Evolutionary conservation across 2,888 invertebrate species (phyloP).

Genomic region (Penaeus monodon): DNA sequence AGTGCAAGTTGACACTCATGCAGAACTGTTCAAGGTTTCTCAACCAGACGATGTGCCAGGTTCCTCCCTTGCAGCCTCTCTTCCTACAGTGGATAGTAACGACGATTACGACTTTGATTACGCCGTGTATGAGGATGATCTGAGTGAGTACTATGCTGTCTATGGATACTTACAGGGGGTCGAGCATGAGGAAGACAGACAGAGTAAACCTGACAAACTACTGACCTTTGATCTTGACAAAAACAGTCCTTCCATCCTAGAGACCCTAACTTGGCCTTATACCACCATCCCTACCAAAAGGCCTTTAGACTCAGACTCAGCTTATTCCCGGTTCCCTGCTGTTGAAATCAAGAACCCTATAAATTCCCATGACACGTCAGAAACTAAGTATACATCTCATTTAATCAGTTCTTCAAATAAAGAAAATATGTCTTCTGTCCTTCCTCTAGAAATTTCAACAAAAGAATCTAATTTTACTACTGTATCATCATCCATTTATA

Average conservation of each 20-base stretch:
- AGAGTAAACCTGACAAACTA: too few relatives aligned
- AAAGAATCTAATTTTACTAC: too few relatives aligned
- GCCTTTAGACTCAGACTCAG: background rate
- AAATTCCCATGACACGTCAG: too few relatives aligned
- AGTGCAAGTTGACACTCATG: background rate
- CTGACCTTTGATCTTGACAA: too few relatives aligned
- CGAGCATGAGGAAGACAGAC: constrained; percentile 19
- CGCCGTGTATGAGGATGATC: constrained; percentile 41
- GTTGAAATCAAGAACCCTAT: background rate
- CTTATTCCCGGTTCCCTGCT: background rate
- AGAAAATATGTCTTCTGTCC: too few relatives aligned
- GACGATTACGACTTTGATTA: constrained; percentile 38
- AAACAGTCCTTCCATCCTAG: constrained; percentile 15
- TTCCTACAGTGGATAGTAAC: constrained; percentile 22
- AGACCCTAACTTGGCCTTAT: constrained; percentile 55
- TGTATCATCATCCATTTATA: too few relatives aligned
- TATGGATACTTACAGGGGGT: constrained; percentile 40
- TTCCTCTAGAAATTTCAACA: too few relatives aligned
- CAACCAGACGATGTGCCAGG: background rate
- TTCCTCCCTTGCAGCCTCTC: background rate
- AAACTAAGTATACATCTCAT: too few relatives aligned
- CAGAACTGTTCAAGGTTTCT: background rate
- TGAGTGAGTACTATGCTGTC: constrained; percentile 54
- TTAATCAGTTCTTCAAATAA: too few relatives aligned
- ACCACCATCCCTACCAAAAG: constrained; percentile 28